Base-by-base conservation (phyloP, 2,113 vertebrate genomes). In the Sula dactylatra region DNA sequence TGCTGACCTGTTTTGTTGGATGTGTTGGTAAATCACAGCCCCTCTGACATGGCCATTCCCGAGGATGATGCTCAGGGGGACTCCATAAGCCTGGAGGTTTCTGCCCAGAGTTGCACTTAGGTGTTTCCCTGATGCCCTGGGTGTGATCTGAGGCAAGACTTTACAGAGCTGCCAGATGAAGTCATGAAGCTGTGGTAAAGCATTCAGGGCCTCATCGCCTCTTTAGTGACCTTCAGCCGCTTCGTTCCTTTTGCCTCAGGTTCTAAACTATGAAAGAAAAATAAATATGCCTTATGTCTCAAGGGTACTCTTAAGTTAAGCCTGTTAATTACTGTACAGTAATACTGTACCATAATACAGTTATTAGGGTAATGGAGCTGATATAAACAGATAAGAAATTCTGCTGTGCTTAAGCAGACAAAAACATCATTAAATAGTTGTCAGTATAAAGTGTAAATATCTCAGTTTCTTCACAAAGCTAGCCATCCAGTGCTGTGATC, bases 401-500 rank as follows among this genome's bases (percentile, higher is more conserved):
- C 11, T 83, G 16, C 29, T 70, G n/a, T 44, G 32, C 45, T 78
- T 54, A 59, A 71, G 79, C 16, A 83, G 31, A 88, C 31, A 42
- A 74, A 88, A 84, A 90, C 17, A 18, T n/a, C 6, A 50, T 62
- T 72, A 61, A 82, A 61, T 14, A 34, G 20, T 52, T 56, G 8
- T 45, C 49, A 76, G 5, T n/a, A 65, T 19, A 79, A 92, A 69
- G 11, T 31, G 9, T 50, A 85, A 67, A 70, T 47, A 64, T 21
- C 32, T 42, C 42, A 65, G 32, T 94, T 91, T 96, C 91, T 94
- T 91, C 77, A 73, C 11, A 89, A 94, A 87, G 62, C 25, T 3
- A 90, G 25, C 11, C 56, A 19, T 90, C 64, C 90, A 96, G 40
- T 50, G 65, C 72, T 92, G 80, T 93, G 92, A 95, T 52, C 86